Evolutionary conservation across 2,888 invertebrate species (phyloP), one percentile per base, ranked within the genome.

Genomic region (Drosophila ochracea): DNA sequence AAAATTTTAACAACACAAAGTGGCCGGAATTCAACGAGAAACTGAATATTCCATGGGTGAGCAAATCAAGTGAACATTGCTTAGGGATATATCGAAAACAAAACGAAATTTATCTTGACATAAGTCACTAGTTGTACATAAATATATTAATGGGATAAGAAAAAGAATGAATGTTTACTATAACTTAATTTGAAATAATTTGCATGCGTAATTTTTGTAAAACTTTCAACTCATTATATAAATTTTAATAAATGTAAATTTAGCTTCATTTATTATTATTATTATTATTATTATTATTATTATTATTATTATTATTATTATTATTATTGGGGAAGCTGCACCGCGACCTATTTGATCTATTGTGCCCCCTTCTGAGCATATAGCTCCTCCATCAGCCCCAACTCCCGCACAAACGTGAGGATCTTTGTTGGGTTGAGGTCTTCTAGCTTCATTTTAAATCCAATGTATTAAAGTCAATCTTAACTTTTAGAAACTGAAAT

Each of bases 1-100:
- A 35, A 61, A 55, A 55, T n/a, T 68, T 33, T 21, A 43, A 39
- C 37, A 53, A n/a, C 21, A 31, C 21, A 53, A 62, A 28, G 25
- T 41, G 41, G 62, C 28, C 47, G 41, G 28, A 47, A 66, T 59
- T 50, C 11, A 31, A 21, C 16, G 11, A 1, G 13, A 7, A 19
- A 37, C 50, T 7, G 31, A 62, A 68, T 54, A 39, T 68, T 49
- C n/a, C n/a, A 16, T 19, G 11, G 39, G 11, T 30, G 41, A 10
- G 7, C 1, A 16, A 19, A 16, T 21, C 3, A 5, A 0, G 13
- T n/a, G n/a, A 1, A 68, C 68, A 55, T 39, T 68, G 67, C 49
- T 7, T 4, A 1, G 0, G 16, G 1, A 21, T 39, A 2, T 0
- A 1, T 5, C 4, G 21, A 49, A 55, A 55, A 13, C 16, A 3